phyloP scores from a whole-genome alignment of 2,888 invertebrate species.

The Polydrusus pterygomalis region DNA sequence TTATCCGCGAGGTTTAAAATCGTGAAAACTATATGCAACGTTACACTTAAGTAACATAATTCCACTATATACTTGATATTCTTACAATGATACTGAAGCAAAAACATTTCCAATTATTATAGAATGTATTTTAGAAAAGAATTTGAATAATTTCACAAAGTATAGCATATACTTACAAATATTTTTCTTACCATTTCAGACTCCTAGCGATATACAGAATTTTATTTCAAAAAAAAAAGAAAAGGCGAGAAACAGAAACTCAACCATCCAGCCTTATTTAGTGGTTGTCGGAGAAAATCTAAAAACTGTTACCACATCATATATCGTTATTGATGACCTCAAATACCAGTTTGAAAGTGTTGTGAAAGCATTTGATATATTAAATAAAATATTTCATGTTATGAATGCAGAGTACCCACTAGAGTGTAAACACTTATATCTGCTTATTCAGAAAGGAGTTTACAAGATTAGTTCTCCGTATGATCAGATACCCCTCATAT shows the following conservation, averaged over 20 bases:
- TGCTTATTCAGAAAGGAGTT: not conserved
- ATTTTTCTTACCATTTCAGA: no score
- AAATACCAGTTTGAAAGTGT: constrained; percentile 15
- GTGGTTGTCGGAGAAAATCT: constrained; percentile 21
- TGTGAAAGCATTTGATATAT: constrained; percentile 25
- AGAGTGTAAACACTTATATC: constrained; percentile 19
- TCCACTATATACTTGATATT: no score
- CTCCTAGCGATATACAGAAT: constrained; percentile 21
- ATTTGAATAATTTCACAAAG: no score
- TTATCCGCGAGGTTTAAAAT: no score
- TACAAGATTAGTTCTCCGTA: constrained; percentile 15
- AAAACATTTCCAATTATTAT: no score
- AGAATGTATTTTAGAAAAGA: no score
- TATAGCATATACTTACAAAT: no score
- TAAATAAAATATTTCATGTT: constrained; percentile 22
- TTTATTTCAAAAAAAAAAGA: not conserved
- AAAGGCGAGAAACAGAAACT: not conserved
- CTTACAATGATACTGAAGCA: no score
- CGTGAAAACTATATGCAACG: no score
- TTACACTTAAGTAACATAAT: no score
- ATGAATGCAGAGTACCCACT: constrained; percentile 24
- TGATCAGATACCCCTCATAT: constrained; percentile 1
- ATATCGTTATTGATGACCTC: constrained; percentile 35
- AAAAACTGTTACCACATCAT: not conserved
- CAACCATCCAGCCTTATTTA: constrained; percentile 33